Evolutionary conservation across 2,113 vertebrate genomes (phyloP).

Genomic region (Sigmodon hispidus): DNA sequence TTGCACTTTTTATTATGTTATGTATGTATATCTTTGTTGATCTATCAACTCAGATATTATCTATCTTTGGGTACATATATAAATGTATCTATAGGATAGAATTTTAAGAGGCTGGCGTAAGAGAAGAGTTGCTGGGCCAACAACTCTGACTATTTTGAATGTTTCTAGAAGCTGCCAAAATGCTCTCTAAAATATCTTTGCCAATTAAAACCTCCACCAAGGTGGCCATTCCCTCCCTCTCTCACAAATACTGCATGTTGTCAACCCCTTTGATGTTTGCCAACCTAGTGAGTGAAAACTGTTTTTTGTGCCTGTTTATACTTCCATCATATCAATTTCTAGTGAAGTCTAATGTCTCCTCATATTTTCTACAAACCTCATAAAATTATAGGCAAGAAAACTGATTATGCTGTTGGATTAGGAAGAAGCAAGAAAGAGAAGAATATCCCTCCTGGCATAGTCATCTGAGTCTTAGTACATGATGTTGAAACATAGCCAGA

Average conservation of each 20-base stretch:
- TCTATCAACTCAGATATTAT: background rate
- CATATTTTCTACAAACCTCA: constrained; percentile 10
- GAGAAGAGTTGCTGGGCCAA: constrained; percentile 52
- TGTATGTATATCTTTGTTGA: background rate
- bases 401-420: background rate
- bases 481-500: constrained; percentile 61
- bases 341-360: constrained; percentile 36
- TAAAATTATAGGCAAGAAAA: constrained; percentile 43
- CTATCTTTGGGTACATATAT: background rate
- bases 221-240: background rate
- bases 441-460: constrained; percentile 1
- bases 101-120: constrained; percentile 50
- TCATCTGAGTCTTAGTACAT: constrained; percentile 24
- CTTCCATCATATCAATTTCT: constrained; percentile 57
- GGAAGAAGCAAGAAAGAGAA: constrained; percentile 51
- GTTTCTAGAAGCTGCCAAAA: constrained; percentile 62
- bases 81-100: constrained; percentile 25
- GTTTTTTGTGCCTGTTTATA: constrained; percentile 55
- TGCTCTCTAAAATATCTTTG: constrained; percentile 65
- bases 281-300: constrained; percentile 55
- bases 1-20: background rate
- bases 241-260: constrained; percentile 53
- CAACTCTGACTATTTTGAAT: constrained; percentile 58
- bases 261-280: constrained; percentile 64
- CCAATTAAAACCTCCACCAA: constrained; percentile 68